Evolutionary conservation across 2,797 vertebrate species (phyloP), one percentile per base, ranked within the genome.

Genomic region (Pagetopsis macropterus): DNA sequence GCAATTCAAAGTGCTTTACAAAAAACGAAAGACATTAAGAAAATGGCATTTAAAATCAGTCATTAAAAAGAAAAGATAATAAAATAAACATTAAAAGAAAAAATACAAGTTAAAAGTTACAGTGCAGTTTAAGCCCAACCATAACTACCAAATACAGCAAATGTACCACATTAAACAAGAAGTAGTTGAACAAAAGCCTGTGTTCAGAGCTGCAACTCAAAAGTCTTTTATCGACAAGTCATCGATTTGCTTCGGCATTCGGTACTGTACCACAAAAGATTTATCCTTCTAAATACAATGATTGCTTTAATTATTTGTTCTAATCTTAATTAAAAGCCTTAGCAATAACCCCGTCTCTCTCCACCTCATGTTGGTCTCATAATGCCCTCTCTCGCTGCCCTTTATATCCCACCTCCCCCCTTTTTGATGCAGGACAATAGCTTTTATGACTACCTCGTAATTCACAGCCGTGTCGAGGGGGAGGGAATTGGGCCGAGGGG

Each of bases 391-490:
- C 14, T 12, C 12, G 7, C 19, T 49, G 50, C 27, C 27, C 54
- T 33, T 41, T 15, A 7, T 54, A 41, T 14, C 15, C 61, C 64
- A 11, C 41, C 45, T 41, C 67, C 9, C 56, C 5, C 31, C 13
- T 16, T 17, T 56, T 33, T 41, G 60, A 66, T 66, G 65, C 69
- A 72, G 76, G 78, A 86, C 82, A 76, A 79, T 78, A 62, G 75
- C 54, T 87, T 88, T 90, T 84, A 84, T 81, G 81, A 78, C 64
- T 51, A 77, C 44, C 76, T 84, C 68, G 40, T 90, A 83, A 87
- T 78, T 91, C 86, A 83, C 56, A 33, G 60, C 10, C 33, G 17
- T 1, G 60, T 49, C 61, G 55, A 51, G 68, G 59, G 49, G 5
- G 51, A 44, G 60, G 49, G 45, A 54, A 33, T 17, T 19, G 62